These are phyloP conservation scores for Platysternon megacephalum DNA, from an alignment of 2,113 vertebrate species.

Conservation along the genomic window DNA sequence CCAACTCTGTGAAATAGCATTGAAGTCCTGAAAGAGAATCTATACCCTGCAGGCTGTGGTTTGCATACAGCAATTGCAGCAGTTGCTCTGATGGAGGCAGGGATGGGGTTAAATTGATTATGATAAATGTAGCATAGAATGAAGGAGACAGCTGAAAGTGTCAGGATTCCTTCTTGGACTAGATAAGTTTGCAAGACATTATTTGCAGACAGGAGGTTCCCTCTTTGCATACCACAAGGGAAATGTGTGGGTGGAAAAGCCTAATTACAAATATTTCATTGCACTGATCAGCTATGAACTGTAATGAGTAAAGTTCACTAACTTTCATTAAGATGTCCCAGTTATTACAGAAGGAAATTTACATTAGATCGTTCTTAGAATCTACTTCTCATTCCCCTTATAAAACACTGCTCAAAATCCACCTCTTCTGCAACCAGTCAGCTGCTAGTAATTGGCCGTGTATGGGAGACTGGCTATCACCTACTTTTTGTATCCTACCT, in stretches of 20 bases:
- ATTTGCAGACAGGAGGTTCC: neutral
- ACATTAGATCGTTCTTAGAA: slow-evolving; percentile 25
- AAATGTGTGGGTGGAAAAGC: slow-evolving; percentile 27
- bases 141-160: neutral
- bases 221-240: neutral
- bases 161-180: neutral
- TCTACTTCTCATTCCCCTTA: neutral
- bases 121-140: neutral
- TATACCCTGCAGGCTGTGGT: neutral
- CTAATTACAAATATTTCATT: neutral
- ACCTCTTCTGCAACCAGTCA: slow-evolving; percentile 8
- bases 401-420: slow-evolving; percentile 29
- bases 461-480: slow-evolving; percentile 28
- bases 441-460: slow-evolving; percentile 41
- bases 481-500: slow-evolving; percentile 40
- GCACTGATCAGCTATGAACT: neutral
- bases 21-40: slow-evolving; percentile 1
- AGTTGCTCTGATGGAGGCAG: neutral
- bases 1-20: neutral
- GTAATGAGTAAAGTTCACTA: neutral
- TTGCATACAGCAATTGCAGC: neutral
- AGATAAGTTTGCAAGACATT: neutral
- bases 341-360: slow-evolving; percentile 19
- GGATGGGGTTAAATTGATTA: neutral
- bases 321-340: neutral